Evolutionary conservation across 2,888 invertebrate species (phyloP).

Genomic region (Acrocyrtus sp.): DNA sequence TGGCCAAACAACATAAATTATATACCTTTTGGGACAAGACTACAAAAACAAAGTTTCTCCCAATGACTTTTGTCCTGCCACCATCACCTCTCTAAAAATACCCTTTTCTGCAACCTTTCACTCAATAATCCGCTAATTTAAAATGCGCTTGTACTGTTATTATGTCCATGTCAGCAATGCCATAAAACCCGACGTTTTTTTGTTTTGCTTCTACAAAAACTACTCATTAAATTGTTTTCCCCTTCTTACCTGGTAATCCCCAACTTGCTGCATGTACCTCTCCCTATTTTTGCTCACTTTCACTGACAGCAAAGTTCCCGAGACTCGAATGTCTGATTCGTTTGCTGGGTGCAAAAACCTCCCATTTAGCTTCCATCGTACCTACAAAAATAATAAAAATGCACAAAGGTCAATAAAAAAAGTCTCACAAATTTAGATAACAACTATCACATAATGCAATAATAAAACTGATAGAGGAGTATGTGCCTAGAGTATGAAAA

Average conservation of each 20-base stretch:
- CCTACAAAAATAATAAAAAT: constrained; percentile 62
- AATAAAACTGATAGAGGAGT: too few relatives aligned
- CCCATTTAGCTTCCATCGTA: constrained; percentile 80
- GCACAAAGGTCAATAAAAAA: background rate
- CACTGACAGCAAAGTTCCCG: constrained; percentile 61
- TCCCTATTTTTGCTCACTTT: constrained; percentile 63
- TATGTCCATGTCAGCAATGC: too few relatives aligned
- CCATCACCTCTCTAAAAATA: too few relatives aligned
- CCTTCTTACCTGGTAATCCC: constrained; percentile 64
- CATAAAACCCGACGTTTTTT: too few relatives aligned
- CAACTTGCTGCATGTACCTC: constrained; percentile 63
- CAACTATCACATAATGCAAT: too few relatives aligned
- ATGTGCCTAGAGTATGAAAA: background rate
- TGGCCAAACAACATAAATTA: background rate
- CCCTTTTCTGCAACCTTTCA: too few relatives aligned
- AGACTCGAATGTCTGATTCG: constrained; percentile 62
- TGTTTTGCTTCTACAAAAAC: background rate
- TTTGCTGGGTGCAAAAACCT: constrained; percentile 63
- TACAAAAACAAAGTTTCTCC: too few relatives aligned
- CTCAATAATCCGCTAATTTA: too few relatives aligned
- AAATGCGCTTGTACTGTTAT: too few relatives aligned
- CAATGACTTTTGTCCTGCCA: too few relatives aligned
- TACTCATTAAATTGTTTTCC: background rate
- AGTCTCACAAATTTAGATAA: too few relatives aligned
- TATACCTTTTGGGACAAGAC: too few relatives aligned